These are phyloP conservation scores for Steinernema feltiae DNA, from an alignment of 1,140 invertebrate species.

Conservation along the genomic window DNA sequence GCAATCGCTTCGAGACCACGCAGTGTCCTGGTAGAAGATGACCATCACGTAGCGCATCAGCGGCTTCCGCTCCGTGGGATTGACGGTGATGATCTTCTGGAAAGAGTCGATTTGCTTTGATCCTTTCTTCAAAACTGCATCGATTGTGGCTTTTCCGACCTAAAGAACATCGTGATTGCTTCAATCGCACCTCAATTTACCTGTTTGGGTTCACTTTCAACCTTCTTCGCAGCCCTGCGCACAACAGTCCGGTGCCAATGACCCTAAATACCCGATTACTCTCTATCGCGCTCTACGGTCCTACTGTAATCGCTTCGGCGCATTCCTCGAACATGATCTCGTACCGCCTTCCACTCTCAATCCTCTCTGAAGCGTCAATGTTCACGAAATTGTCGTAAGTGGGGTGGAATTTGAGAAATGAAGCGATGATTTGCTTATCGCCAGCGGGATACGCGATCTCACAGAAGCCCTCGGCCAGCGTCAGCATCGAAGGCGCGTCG, in stretches of 20 bases:
- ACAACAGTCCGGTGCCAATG: background rate
- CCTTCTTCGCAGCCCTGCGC: background rate
- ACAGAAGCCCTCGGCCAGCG: background rate
- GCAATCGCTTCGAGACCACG: background rate
- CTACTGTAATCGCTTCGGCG: background rate
- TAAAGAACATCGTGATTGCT: too few species aligned
- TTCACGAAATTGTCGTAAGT: background rate
- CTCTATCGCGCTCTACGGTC: background rate
- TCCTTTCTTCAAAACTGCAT: background rate
- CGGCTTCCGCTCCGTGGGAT: background rate
- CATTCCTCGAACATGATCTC: background rate
- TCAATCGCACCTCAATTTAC: too few species aligned
- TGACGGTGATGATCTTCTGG: background rate
- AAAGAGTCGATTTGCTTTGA: background rate
- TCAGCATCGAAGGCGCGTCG: background rate
- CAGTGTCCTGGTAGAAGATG: background rate
- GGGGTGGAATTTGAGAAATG: background rate
- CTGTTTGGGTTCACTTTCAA: background rate
- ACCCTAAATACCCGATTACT: background rate
- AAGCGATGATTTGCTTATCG: too few species aligned
- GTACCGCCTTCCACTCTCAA: background rate
- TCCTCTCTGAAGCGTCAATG: background rate
- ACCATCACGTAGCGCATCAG: background rate
- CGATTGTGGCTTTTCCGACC: background rate
- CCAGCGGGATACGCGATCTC: background rate